Base-by-base conservation (phyloP, 1,140 invertebrate genomes). In the Neotoxoptera formosana region DNA sequence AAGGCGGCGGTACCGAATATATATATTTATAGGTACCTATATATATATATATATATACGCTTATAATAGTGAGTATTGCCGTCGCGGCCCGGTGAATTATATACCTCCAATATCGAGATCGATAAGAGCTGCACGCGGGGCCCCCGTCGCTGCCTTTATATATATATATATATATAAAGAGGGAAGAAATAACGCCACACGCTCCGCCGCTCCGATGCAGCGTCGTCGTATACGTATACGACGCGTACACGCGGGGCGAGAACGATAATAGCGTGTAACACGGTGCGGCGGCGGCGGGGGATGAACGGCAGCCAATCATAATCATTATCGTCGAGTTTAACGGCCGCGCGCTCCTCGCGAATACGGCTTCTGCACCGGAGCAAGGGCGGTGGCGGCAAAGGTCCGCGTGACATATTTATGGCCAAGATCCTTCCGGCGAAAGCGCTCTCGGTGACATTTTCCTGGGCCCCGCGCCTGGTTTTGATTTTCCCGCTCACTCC, bases 361-460 rank as follows among this genome's bases (percentile, higher is more conserved):
- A 76, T 56, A 84, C 91, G 91, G 47, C 34, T 83, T 53, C 47
- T 84, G 76, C n/a, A 21, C 11, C 11, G 41, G 53, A 30, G 90
- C 36, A 67, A 45, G 76, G 60, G 90, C 56, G 90, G 60, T 45
- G 41, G 67, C 36, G 91, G 67, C 53, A n/a, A 84, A 84, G 91
- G 91, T 92, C 91, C 91, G 91, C 81, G 91, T 92, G 91, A 92
- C 91, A 92, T 92, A 84, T 92, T 92, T 92, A 92, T 92, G 91
- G 48, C 45, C 91, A 56, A 92, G 76, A 92, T 92, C 91, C 91
- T 92, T 92, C 91, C 91, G 91, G 91, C 91, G 76, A 92, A 84
- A 92, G 91, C 91, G 91, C 91, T 92, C 91, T 92, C 91, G 91
- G 91, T 92, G 91, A 92, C 91, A 92, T 92, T 92, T 92, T 92